phyloP scores from a whole-genome alignment of 2,797 vertebrate genomes.

The Galaxias olidus region DNA sequence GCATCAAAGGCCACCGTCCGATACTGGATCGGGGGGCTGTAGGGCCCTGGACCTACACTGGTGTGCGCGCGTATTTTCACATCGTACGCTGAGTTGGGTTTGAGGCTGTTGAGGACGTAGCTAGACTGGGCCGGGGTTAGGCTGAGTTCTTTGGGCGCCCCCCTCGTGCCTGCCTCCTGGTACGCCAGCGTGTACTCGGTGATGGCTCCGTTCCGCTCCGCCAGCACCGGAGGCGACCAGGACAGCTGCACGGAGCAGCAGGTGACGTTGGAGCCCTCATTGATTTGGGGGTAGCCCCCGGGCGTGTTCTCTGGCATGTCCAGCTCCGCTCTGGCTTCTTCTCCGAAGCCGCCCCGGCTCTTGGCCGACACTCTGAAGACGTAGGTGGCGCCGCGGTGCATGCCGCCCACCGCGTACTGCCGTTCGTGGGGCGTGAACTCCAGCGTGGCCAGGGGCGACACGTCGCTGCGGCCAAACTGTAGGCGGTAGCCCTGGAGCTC shows the following conservation, averaged over 20 bases:
- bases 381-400: slow-evolving; percentile 93
- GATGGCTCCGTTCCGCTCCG: slow-evolving; percentile 91
- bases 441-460: slow-evolving; percentile 83
- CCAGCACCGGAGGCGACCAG: slow-evolving; percentile 93
- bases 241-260: slow-evolving; percentile 89
- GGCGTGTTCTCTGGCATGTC: slow-evolving; percentile 87
- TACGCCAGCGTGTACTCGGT: slow-evolving; percentile 93
- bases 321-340: slow-evolving; percentile 84
- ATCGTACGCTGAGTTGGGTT: slow-evolving; percentile 92
- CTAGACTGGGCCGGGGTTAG: slow-evolving; percentile 83
- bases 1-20: slow-evolving; percentile 91
- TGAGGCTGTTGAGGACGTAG: slow-evolving; percentile 91
- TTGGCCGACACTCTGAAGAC: slow-evolving; percentile 92
- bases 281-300: slow-evolving; percentile 89
- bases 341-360: slow-evolving; percentile 89
- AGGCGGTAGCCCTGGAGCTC: slow-evolving; percentile 92
- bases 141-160: slow-evolving; percentile 81
- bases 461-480: slow-evolving; percentile 90
- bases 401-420: slow-evolving; percentile 78
- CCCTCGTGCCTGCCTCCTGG: slow-evolving; percentile 79
- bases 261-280: slow-evolving; percentile 83
- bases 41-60: slow-evolving; percentile 96
- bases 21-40: slow-evolving; percentile 96
- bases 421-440: slow-evolving; percentile 86
- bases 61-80: slow-evolving; percentile 98